These are phyloP conservation scores for Cyclina sinensis DNA, from an alignment of 1,140 invertebrate species.

Conservation along the genomic window DNA sequence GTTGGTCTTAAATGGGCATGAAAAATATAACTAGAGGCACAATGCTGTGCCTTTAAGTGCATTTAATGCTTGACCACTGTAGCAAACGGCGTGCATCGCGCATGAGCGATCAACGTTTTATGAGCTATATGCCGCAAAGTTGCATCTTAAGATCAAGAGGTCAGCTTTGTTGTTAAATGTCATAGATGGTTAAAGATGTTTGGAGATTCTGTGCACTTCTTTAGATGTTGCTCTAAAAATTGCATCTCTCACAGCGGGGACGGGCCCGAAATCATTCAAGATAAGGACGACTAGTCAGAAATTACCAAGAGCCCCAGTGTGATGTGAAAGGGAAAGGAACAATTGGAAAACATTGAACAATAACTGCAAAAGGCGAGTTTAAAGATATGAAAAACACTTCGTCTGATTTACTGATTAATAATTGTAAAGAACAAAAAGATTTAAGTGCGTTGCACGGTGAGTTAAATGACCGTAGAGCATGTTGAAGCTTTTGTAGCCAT, in stretches of 20 bases:
- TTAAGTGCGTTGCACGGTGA: slow-evolving; percentile 51
- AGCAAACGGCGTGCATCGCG: slow-evolving; percentile 9
- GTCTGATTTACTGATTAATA: slow-evolving; percentile 68
- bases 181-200: slow-evolving; percentile 51
- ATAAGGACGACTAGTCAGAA: slow-evolving; percentile 10
- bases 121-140: slow-evolving; percentile 61
- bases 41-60: slow-evolving; percentile 34
- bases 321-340: slow-evolving; percentile 36
- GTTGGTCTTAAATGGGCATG: slow-evolving; percentile 50
- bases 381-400: slow-evolving; percentile 54
- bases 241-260: slow-evolving; percentile 59
- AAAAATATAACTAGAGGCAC: slow-evolving; percentile 43
- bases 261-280: neutral
- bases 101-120: slow-evolving; percentile 32
- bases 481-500: neutral
- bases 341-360: slow-evolving; percentile 57
- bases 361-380: slow-evolving; percentile 53
- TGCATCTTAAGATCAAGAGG: slow-evolving; percentile 66
- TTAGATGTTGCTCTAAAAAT: slow-evolving; percentile 51
- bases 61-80: slow-evolving; percentile 63
- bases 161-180: slow-evolving; percentile 52
- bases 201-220: slow-evolving; percentile 16
- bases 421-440: slow-evolving; percentile 63
- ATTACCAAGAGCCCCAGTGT: slow-evolving; percentile 46
- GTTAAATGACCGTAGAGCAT: slow-evolving; percentile 46